Conservation (phyloP, 1,140 invertebrate genomes). For the Ephestia elutella region DNA sequence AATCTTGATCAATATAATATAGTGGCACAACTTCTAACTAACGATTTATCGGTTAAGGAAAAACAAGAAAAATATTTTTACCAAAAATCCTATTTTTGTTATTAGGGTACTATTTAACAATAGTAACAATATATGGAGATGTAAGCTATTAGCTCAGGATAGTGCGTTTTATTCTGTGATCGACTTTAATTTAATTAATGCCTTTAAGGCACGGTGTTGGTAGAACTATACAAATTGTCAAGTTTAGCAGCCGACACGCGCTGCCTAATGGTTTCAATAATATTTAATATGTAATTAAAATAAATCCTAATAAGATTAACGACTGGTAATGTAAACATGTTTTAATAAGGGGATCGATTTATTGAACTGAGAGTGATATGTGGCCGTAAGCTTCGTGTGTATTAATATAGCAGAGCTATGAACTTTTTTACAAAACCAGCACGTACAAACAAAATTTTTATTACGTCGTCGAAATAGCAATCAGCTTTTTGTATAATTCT, state of each 20-base stretch:
- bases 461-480: conserved; percentile 13
- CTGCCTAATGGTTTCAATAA: conserved; percentile 8
- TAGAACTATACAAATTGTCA: conserved; percentile 14
- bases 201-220: conserved; percentile 37
- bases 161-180: conserved; percentile 65
- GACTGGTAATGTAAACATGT: conserved; percentile 39
- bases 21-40: conserved; percentile 44
- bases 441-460: conserved; percentile 12
- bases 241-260: conserved; percentile 6
- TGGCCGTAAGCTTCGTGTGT: conserved; percentile 12
- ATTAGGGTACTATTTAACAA: conserved; percentile 60
- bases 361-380: conserved; percentile 22
- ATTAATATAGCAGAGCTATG: neutral
- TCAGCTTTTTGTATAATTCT: conserved; percentile 39
- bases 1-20: conserved; percentile 33
- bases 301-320: conserved; percentile 29
- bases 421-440: neutral
- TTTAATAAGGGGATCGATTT: conserved; percentile 17
- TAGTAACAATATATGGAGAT: conserved; percentile 11
- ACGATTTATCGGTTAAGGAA: conserved; percentile 49
- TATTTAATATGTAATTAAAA: conserved; percentile 28
- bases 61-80: conserved; percentile 55
- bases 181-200: conserved; percentile 38
- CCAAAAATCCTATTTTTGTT: conserved; percentile 68
- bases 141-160: conserved; percentile 51